phyloP scores from a whole-genome alignment of 1,140 invertebrate species.

The Formica selysi region DNA sequence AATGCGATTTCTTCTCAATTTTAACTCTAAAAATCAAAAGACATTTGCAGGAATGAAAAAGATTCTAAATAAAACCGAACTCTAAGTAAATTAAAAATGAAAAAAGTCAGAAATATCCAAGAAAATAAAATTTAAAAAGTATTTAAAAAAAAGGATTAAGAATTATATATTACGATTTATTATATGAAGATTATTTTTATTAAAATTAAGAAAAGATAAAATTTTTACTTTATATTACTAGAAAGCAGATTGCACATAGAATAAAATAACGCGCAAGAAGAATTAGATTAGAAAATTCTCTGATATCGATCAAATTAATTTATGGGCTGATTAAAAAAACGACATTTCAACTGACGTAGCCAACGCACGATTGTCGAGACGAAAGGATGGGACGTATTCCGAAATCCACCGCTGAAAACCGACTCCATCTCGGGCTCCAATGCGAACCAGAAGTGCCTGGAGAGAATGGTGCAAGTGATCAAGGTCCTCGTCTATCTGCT shows the following conservation, averaged over 20 bases:
- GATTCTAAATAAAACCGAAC: neutral
- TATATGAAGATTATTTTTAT: neutral
- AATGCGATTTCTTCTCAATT: constrained; percentile 10
- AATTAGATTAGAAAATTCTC: neutral
- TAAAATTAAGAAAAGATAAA: neutral
- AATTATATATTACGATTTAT: constrained; percentile 1
- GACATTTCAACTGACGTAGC: constrained; percentile 86
- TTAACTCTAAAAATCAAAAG: neutral
- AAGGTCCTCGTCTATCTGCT: constrained; percentile 95
- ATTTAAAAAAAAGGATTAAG: neutral
- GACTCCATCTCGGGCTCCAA: constrained; percentile 96
- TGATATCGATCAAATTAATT: neutral
- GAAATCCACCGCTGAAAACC: constrained; percentile 94
- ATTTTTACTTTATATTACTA: neutral
- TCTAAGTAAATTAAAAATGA: neutral
- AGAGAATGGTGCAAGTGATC: constrained; percentile 94
- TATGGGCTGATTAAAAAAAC: too few species aligned
- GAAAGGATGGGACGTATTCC: constrained; percentile 98
- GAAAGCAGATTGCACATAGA: neutral
- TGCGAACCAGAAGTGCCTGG: constrained; percentile 94
- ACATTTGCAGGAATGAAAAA: neutral
- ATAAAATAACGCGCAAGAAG: neutral
- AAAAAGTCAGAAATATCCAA: neutral
- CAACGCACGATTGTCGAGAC: constrained; percentile 94
- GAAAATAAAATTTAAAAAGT: neutral